Evolutionary conservation across 2,113 vertebrate species (phyloP).

Genomic region (Lates calcarifer): DNA sequence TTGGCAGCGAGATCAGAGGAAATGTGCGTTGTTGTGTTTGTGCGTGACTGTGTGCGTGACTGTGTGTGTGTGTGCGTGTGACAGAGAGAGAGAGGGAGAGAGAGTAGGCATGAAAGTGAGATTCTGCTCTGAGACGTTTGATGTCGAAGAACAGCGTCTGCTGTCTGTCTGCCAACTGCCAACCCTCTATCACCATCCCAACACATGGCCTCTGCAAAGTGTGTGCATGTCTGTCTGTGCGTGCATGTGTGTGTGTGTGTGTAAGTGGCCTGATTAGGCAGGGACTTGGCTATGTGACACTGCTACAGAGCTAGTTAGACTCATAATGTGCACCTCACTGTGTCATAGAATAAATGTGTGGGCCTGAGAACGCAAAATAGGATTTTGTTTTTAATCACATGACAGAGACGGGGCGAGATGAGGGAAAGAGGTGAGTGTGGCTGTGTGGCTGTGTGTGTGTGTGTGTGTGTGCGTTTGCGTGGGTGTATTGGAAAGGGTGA

Average conservation of each 20-base stretch:
- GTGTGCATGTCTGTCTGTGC: conserved; percentile 47
- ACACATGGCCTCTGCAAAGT: conserved; percentile 81
- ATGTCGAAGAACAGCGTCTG: conserved; percentile 82
- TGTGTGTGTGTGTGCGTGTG: conserved; percentile 14
- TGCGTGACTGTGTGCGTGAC: conserved; percentile 35
- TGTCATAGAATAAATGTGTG: conserved; percentile 67
- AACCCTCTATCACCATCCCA: conserved; percentile 82
- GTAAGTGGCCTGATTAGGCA: conserved; percentile 74
- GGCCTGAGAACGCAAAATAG: conserved; percentile 63
- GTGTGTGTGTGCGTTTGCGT: conserved; percentile 31
- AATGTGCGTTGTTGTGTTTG: conserved; percentile 71
- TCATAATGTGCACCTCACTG: conserved; percentile 63
- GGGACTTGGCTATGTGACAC: conserved; percentile 75
- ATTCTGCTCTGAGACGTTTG: conserved; percentile 82
- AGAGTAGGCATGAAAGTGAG: conserved; percentile 78
- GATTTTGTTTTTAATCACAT: conserved; percentile 72
- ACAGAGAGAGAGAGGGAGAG: conserved; percentile 35
- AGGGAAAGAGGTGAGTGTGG: conserved; percentile 42
- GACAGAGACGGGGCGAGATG: conserved; percentile 48
- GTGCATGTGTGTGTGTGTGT: conserved; percentile 35
- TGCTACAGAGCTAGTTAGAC: conserved; percentile 71
- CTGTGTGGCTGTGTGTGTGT: background rate
- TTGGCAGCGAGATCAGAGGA: conserved; percentile 81
- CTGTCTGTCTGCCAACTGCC: conserved; percentile 82
- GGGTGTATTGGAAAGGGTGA: conserved; percentile 67